phyloP scores from a whole-genome alignment of 2,888 invertebrate genomes.

The Psylliodes chrysocephalus region DNA sequence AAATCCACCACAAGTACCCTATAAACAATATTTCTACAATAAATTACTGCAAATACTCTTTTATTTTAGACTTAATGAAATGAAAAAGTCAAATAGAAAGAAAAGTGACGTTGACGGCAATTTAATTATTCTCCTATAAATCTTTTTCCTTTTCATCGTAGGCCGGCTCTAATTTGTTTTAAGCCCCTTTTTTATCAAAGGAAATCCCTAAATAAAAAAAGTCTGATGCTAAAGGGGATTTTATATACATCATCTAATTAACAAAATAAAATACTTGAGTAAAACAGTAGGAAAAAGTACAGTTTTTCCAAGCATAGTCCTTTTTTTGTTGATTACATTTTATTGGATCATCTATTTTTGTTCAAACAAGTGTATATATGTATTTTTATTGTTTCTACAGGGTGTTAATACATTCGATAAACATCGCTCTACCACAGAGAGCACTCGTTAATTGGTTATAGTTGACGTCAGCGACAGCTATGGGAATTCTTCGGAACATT shows the following conservation, averaged over 20 bases:
- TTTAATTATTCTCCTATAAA: conserved; percentile 12
- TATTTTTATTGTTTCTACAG: no score
- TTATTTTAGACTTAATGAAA: background rate
- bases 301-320: no score
- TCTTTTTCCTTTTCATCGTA: conserved; percentile 3
- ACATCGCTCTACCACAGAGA: no score
- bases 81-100: conserved; percentile 2
- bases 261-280: background rate
- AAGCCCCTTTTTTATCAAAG: conserved; percentile 2
- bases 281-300: no score
- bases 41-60: background rate
- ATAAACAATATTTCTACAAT: background rate
- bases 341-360: no score
- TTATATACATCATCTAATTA: conserved; percentile 11
- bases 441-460: no score
- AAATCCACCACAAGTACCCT: no score
- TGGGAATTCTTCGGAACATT: no score
- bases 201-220: background rate
- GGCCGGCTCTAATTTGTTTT: conserved; percentile 3
- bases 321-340: no score
- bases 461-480: no score
- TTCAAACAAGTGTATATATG: no score
- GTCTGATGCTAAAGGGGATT: background rate
- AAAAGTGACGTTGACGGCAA: conserved; percentile 5
- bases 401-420: no score